A percentile compares a stretch with the other conserved stretches of the same genome.
phyloP scores from a whole-genome alignment of 2,888 invertebrate genomes.

The Drosophila mimetica region DNA sequence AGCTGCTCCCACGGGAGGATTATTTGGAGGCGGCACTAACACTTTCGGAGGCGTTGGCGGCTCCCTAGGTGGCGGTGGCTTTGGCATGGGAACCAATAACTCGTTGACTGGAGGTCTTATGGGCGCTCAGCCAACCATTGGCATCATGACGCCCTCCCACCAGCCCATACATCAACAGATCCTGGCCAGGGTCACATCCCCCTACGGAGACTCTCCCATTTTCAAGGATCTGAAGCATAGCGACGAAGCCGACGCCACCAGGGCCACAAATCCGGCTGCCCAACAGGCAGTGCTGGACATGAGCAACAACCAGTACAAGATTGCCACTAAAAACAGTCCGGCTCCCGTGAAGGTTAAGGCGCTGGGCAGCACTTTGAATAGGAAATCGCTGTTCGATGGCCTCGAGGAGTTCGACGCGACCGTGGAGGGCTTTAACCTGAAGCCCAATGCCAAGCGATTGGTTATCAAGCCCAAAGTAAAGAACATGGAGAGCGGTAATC shows the following conservation, averaged over 20 bases:
- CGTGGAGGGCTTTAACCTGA: slow-evolving; percentile 86
- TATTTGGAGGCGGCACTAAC: slow-evolving; percentile 85
- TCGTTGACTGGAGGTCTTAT: slow-evolving; percentile 54
- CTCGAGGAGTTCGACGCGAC: slow-evolving; percentile 91
- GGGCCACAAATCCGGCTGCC: slow-evolving; percentile 89
- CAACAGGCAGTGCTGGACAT: slow-evolving; percentile 88
- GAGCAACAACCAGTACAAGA: slow-evolving; percentile 85
- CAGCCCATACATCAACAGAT: slow-evolving; percentile 89
- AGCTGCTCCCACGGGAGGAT: slow-evolving; percentile 42
- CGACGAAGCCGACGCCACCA: slow-evolving; percentile 87
- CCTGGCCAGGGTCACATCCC: slow-evolving; percentile 90
- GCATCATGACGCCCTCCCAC: slow-evolving; percentile 30
- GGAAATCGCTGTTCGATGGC: slow-evolving; percentile 93
- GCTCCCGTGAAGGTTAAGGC: slow-evolving; percentile 85
- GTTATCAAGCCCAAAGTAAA: slow-evolving; percentile 87
- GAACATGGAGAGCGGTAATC: not conserved
- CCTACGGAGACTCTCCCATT: slow-evolving; percentile 94
- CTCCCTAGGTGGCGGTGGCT: slow-evolving; percentile 58
- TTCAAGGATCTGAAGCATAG: slow-evolving; percentile 89
- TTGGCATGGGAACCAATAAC: slow-evolving; percentile 63
- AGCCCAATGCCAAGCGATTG: slow-evolving; percentile 90
- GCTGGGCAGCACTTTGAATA: slow-evolving; percentile 76
- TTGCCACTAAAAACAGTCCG: slow-evolving; percentile 85
- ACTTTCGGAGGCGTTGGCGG: slow-evolving; percentile 70
- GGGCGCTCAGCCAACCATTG: slow-evolving; percentile 34